A percentile compares a stretch with the other conserved stretches of the same genome.
Conservation (phyloP, 2,797 vertebrate species). For the Dicrostonyx torquatus region DNA sequence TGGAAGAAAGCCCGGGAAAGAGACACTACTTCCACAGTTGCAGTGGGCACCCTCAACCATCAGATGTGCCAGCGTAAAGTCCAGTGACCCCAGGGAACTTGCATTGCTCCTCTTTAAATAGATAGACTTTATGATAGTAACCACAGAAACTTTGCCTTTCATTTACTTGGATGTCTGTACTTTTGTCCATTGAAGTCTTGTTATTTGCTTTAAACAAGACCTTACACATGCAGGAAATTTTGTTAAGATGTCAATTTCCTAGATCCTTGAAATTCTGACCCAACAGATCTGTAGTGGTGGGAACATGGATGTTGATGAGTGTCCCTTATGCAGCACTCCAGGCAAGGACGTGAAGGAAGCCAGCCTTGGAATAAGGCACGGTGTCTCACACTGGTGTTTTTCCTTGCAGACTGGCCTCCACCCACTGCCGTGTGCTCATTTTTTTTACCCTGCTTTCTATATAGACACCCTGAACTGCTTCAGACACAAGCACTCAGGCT, state of each 20-base stretch:
- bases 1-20: neutral
- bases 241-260: neutral
- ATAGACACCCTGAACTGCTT: neutral
- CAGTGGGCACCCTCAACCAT: conserved; percentile 5
- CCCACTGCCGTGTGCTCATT: neutral
- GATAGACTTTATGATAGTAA: neutral
- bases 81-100: conserved; percentile 8
- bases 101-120: neutral
- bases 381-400: neutral
- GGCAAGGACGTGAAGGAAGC: neutral
- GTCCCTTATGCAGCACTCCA: neutral
- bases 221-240: neutral
- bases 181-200: neutral
- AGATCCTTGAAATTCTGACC: conserved; percentile 10
- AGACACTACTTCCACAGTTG: neutral
- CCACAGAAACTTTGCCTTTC: neutral
- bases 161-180: neutral
- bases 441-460: neutral
- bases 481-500: neutral
- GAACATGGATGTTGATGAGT: conserved; percentile 18
- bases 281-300: neutral
- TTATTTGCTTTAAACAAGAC: neutral
- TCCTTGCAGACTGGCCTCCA: neutral
- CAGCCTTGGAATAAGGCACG: neutral
- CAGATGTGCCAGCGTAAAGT: neutral